These are phyloP conservation scores for Diarsia rubi DNA, from an alignment of 2,888 invertebrate genomes.

Conservation along the genomic window DNA sequence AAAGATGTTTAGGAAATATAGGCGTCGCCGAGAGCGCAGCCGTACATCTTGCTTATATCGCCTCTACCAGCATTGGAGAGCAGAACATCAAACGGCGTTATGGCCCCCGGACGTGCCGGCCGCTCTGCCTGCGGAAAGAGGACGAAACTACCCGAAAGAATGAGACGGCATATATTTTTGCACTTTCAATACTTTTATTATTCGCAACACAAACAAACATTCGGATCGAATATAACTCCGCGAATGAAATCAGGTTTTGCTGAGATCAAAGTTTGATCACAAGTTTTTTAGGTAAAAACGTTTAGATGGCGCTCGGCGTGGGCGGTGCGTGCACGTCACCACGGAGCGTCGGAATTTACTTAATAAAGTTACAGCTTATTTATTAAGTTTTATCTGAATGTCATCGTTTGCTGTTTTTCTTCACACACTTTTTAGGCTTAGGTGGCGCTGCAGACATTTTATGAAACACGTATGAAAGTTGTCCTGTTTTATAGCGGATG, in stretches of 20 bases:
- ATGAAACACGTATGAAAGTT: slow-evolving; percentile 21
- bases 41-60: slow-evolving; percentile 89
- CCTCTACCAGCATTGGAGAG: slow-evolving; percentile 90
- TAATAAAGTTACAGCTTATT: slow-evolving; percentile 47
- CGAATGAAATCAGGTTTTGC: slow-evolving; percentile 74
- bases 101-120: slow-evolving; percentile 89
- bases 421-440: slow-evolving; percentile 13
- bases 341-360: slow-evolving; percentile 46
- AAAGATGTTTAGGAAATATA: slow-evolving; percentile 91
- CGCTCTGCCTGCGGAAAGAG: slow-evolving; percentile 79
- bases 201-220: slow-evolving; percentile 85
- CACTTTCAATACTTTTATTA: slow-evolving; percentile 87
- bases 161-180: slow-evolving; percentile 82
- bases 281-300: slow-evolving; percentile 65
- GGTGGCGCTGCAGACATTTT: not conserved
- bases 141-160: slow-evolving; percentile 79
- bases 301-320: slow-evolving; percentile 42
- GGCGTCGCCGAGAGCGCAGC: slow-evolving; percentile 90
- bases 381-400: slow-evolving; percentile 41
- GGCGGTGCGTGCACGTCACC: slow-evolving; percentile 49
- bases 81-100: slow-evolving; percentile 91
- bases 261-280: slow-evolving; percentile 70
- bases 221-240: slow-evolving; percentile 77
- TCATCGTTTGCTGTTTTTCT: slow-evolving; percentile 29
- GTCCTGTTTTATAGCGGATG: slow-evolving; percentile 15